A percentile compares a stretch with the other conserved stretches of the same genome.
phyloP scores from a whole-genome alignment of 92 coral and sea anemone genomes.

The Paragorgia papillata region DNA sequence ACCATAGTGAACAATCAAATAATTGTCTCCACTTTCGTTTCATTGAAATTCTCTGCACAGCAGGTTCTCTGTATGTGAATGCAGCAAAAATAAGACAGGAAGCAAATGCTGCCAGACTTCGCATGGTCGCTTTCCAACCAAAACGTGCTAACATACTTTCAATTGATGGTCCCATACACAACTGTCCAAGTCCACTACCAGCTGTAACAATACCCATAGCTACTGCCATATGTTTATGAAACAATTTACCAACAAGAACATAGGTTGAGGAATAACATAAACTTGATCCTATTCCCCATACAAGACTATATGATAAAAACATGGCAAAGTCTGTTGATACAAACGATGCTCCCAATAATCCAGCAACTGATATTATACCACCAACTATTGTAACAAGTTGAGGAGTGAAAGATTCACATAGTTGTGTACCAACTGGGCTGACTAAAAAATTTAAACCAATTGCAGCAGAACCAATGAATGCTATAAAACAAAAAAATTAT shows the following conservation, averaged over 20 bases:
- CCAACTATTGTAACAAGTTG: constrained; percentile 59
- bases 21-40: constrained; percentile 42
- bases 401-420: constrained; percentile 54
- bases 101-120: constrained; percentile 70
- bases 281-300: constrained; percentile 69
- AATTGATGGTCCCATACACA: constrained; percentile 75
- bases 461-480: constrained; percentile 64
- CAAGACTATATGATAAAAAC: constrained; percentile 60
- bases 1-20: constrained; percentile 63
- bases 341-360: constrained; percentile 57
- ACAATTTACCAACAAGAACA: constrained; percentile 52
- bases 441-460: constrained; percentile 63
- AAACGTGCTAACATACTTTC: constrained; percentile 63
- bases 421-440: constrained; percentile 59
- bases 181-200: constrained; percentile 90
- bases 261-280: constrained; percentile 62
- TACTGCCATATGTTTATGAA: constrained; percentile 64
- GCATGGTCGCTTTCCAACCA: constrained; percentile 76
- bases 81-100: constrained; percentile 61
- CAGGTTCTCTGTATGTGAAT: constrained; percentile 62
- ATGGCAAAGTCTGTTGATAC: constrained; percentile 55
- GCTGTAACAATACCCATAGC: constrained; percentile 86
- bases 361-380: constrained; percentile 54
- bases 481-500: constrained; percentile 12
- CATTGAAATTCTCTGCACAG: constrained; percentile 50